phyloP scores from a whole-genome alignment of 1,140 invertebrate species.

The Drosophila chauvacae region DNA sequence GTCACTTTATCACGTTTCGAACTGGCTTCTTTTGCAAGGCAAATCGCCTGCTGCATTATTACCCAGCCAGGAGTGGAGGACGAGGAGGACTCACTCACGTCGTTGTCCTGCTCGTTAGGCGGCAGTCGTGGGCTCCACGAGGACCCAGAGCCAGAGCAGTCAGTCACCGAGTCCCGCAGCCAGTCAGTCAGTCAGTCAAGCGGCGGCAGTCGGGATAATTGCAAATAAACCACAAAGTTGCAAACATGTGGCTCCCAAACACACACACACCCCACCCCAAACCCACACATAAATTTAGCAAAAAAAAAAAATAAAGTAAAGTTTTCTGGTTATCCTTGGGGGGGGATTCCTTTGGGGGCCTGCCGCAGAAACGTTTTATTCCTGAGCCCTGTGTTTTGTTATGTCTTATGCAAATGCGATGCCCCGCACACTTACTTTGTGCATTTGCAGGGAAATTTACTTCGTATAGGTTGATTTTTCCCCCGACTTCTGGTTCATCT shows the following conservation, averaged over 20 bases:
- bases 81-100: slow-evolving; percentile 57
- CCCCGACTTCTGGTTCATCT: slow-evolving; percentile 28
- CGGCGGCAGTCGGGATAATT: slow-evolving; percentile 66
- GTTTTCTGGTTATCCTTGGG: slow-evolving; percentile 55
- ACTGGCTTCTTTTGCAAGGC: slow-evolving; percentile 65
- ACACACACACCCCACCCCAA: neutral
- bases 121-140: slow-evolving; percentile 16
- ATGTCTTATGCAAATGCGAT: slow-evolving; percentile 76
- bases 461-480: slow-evolving; percentile 64
- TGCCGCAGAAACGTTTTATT: slow-evolving; percentile 64
- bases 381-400: slow-evolving; percentile 49
- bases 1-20: slow-evolving; percentile 76
- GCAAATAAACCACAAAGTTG: slow-evolving; percentile 82
- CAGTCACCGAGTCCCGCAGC: slow-evolving; percentile 16
- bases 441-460: slow-evolving; percentile 67
- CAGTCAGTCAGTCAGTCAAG: slow-evolving; percentile 42
- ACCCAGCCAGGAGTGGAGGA: slow-evolving; percentile 19
- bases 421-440: slow-evolving; percentile 39
- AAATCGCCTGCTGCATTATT: slow-evolving; percentile 71
- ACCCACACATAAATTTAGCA: slow-evolving; percentile 53
- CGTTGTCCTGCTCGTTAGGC: slow-evolving; percentile 55
- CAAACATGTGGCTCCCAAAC: slow-evolving; percentile 70
- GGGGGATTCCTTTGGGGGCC: slow-evolving; percentile 30
- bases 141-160: slow-evolving; percentile 19
- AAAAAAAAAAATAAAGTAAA: slow-evolving; percentile 38